Conservation (phyloP, 2,113 vertebrate species). For the Calidris pugnax region DNA sequence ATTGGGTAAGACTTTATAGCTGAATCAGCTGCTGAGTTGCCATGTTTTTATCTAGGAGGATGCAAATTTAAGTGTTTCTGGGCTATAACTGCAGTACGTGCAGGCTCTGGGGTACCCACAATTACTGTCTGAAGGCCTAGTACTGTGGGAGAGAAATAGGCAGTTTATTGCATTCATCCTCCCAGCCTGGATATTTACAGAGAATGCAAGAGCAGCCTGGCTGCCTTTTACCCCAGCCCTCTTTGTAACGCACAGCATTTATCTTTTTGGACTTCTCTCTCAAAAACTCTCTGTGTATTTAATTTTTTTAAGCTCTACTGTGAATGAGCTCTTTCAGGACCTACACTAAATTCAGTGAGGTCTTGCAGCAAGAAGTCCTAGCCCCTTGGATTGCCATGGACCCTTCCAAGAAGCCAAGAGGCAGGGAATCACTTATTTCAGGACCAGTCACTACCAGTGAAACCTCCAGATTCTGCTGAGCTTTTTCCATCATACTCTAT, state of each 20-base stretch:
- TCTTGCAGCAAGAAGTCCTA: not conserved
- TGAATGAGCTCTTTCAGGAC: not conserved
- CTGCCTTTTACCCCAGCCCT: not conserved
- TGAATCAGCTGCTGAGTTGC: constrained; percentile 68
- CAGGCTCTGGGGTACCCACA: not conserved
- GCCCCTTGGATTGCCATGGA: not conserved
- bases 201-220: not conserved
- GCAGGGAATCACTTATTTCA: not conserved
- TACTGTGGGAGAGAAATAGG: not conserved
- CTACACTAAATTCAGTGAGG: not conserved
- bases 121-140: not conserved
- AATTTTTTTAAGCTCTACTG: not conserved
- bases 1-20: constrained; percentile 43
- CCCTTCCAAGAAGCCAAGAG: not conserved
- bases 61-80: constrained; percentile 34
- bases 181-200: not conserved
- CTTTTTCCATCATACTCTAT: not conserved
- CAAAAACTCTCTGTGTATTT: not conserved
- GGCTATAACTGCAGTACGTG: not conserved
- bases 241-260: not conserved
- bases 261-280: not conserved
- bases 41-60: not conserved
- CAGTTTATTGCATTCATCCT: not conserved
- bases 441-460: not conserved
- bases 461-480: not conserved